Percentiles rank a stretch among this genome's conserved stretches.
phyloP scores from a whole-genome alignment of 2,888 invertebrate species.

The Acleris laterana region DNA sequence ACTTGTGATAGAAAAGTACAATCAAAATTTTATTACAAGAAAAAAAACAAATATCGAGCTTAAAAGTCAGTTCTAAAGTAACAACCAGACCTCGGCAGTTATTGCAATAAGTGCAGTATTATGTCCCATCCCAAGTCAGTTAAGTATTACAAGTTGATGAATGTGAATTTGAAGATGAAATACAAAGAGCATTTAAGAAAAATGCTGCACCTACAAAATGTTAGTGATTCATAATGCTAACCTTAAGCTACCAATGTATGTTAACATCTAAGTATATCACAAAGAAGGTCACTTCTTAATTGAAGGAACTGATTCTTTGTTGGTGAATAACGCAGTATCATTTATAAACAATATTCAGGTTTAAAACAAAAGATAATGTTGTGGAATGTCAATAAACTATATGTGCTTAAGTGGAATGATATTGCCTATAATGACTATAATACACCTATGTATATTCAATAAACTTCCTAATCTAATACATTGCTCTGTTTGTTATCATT shows the following conservation, averaged over 20 bases:
- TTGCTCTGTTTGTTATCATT: conserved; percentile 20
- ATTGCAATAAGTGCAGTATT: too few relatives aligned
- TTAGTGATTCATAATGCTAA: background rate
- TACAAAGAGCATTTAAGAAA: too few relatives aligned
- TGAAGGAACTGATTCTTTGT: background rate
- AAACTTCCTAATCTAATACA: conserved; percentile 19
- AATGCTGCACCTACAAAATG: too few relatives aligned
- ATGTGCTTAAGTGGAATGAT: background rate
- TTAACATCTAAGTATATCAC: background rate
- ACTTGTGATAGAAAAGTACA: too few relatives aligned
- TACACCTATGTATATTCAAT: background rate
- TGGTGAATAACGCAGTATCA: background rate
- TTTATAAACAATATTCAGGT: conserved; percentile 7
- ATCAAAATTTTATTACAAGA: too few relatives aligned
- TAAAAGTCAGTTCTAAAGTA: too few relatives aligned
- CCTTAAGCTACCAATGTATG: conserved; percentile 7
- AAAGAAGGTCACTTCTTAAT: background rate
- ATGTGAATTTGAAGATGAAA: too few relatives aligned
- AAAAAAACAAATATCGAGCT: too few relatives aligned
- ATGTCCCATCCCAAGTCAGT: too few relatives aligned
- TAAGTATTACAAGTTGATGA: too few relatives aligned
- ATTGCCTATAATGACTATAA: background rate
- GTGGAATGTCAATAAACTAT: conserved; percentile 16
- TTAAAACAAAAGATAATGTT: background rate
- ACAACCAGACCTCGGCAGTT: too few relatives aligned